Conservation (phyloP, 2,113 vertebrate species). For the Canis aureus region DNA sequence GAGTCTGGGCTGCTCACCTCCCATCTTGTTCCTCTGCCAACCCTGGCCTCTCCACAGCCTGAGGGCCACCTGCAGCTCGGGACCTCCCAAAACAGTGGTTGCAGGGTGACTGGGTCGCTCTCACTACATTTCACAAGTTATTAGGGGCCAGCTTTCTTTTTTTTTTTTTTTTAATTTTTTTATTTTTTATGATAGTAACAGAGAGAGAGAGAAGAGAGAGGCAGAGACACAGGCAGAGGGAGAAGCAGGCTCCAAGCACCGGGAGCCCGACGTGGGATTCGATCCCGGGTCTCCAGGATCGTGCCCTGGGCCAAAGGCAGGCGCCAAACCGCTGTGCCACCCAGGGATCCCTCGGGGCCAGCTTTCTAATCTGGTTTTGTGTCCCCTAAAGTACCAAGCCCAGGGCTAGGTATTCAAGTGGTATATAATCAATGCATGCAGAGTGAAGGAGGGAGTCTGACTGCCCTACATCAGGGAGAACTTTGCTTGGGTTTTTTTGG, state of each 20-base stretch:
- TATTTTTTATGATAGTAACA: no score
- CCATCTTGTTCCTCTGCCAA: background rate
- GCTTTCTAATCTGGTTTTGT: background rate
- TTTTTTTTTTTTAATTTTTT: no score
- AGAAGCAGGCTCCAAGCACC: no score
- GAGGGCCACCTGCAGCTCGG: background rate
- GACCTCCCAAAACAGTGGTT: background rate
- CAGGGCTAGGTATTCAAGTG: background rate
- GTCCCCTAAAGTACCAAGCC: background rate
- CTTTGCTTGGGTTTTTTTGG: background rate
- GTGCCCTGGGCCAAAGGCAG: no score
- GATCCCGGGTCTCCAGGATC: no score
- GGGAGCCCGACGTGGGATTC: no score
- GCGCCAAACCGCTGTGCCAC: no score
- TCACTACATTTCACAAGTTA: no score
- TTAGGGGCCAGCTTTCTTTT: background rate
- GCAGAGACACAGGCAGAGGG: no score
- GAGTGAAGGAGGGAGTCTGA: background rate
- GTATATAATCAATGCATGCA: fast-evolving
- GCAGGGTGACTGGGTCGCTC: background rate
- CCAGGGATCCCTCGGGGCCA: background rate
- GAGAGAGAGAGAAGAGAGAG: no score
- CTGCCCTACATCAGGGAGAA: background rate
- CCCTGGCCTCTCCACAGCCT: background rate
- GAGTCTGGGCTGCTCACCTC: background rate